Evolutionary conservation across 2,888 invertebrate species (phyloP).

Genomic region (Kryphioiulus occultus): DNA sequence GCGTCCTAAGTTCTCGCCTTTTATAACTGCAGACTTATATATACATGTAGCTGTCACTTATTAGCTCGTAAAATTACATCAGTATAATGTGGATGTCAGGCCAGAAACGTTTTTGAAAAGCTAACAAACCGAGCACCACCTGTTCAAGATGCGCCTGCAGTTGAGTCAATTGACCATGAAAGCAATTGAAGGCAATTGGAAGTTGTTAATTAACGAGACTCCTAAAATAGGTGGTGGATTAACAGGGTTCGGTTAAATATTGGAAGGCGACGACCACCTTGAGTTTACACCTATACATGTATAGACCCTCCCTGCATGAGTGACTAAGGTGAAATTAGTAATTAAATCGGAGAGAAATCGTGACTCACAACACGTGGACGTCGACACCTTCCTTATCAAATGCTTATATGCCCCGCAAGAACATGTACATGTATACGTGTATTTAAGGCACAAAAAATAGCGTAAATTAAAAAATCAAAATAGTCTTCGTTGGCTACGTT

Average conservation of each 20-base stretch:
- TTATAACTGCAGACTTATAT: neutral
- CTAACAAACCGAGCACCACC: neutral
- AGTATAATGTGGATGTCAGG: neutral
- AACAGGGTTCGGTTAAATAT: constrained; percentile 13
- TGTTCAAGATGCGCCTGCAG: neutral
- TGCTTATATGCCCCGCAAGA: neutral
- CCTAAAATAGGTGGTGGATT: neutral
- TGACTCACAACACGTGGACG: constrained; percentile 21
- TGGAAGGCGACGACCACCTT: constrained; percentile 25
- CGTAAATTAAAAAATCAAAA: no score
- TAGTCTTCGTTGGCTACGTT: no score
- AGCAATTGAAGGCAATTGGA: neutral
- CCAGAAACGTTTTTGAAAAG: neutral
- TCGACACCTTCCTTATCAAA: neutral
- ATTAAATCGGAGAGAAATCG: constrained; percentile 1
- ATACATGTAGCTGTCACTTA: neutral
- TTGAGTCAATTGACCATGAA: constrained; percentile 24
- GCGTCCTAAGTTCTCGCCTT: no score
- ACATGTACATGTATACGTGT: neutral
- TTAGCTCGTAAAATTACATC: neutral
- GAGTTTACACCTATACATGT: constrained; percentile 35
- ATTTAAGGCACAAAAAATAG: no score
- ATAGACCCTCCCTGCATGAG: constrained; percentile 29
- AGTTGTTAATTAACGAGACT: constrained; percentile 12
- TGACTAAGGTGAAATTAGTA: constrained; percentile 20